These are phyloP conservation scores for Acleris sparsana DNA, from an alignment of 2,888 invertebrate genomes.

Conservation along the genomic window DNA sequence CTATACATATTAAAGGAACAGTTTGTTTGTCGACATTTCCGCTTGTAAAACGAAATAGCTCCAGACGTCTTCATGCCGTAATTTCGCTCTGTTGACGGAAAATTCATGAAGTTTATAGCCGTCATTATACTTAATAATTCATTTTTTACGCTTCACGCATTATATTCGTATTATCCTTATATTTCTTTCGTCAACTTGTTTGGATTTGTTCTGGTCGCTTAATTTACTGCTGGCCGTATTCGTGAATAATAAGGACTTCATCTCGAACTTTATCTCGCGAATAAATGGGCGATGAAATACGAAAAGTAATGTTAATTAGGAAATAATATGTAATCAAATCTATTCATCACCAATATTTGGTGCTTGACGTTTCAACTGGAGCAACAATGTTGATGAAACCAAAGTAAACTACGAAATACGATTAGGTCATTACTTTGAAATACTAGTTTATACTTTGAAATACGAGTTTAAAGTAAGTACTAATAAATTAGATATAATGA, in stretches of 20 bases:
- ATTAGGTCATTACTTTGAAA: no score
- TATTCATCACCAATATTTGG: no score
- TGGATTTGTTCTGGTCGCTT: constrained; percentile 18
- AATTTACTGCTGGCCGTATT: constrained; percentile 10
- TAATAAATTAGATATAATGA: no score
- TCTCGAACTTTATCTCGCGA: constrained; percentile 6
- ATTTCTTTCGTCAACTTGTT: constrained; percentile 21
- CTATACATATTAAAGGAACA: no score
- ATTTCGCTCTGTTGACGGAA: constrained; percentile 21
- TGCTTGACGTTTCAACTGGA: no score
- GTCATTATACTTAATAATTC: constrained; percentile 27
- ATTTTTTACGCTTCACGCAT: constrained; percentile 32
- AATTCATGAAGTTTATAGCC: constrained; percentile 26
- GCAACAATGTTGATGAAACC: no score
- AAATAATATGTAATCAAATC: not conserved
- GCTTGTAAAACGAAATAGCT: constrained; percentile 17
- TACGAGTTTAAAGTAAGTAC: no score
- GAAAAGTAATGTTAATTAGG: not conserved
- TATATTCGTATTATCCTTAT: constrained; percentile 30
- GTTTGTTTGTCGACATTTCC: constrained; percentile 4
- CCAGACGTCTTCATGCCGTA: constrained; percentile 15
- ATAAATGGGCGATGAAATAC: not conserved
- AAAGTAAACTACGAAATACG: no score
- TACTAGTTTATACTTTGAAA: no score
- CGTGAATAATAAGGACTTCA: constrained; percentile 22